Conservation (phyloP, 2,888 invertebrate genomes). For the Adelognathus sp. region DNA sequence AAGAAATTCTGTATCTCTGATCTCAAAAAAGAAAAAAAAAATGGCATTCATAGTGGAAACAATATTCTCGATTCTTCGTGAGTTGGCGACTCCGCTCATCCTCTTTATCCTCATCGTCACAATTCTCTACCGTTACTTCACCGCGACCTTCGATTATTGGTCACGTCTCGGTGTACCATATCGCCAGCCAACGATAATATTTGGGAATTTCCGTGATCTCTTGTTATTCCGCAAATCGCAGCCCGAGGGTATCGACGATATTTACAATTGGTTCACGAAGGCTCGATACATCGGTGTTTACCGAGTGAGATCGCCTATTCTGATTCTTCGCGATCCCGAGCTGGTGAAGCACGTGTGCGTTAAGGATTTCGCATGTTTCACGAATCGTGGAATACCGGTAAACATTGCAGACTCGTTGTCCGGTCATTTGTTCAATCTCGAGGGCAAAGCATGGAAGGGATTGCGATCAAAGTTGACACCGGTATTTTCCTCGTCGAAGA, state of each 20-base stretch:
- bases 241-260: conserved; percentile 73
- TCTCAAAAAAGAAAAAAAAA: background rate
- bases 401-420: conserved; percentile 77
- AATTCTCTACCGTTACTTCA: conserved; percentile 71
- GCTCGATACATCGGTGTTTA: conserved; percentile 75
- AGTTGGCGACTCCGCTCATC: conserved; percentile 56
- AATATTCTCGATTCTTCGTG: background rate
- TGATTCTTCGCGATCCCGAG: conserved; percentile 76
- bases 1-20: too few species aligned
- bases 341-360: conserved; percentile 73
- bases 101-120: conserved; percentile 61
- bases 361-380: conserved; percentile 74
- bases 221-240: conserved; percentile 74
- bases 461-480: conserved; percentile 81
- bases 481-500: conserved; percentile 82
- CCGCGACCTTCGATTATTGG: conserved; percentile 76
- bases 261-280: conserved; percentile 76
- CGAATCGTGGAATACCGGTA: conserved; percentile 76
- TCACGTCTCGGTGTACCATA: conserved; percentile 71
- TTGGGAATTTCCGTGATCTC: conserved; percentile 74
- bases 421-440: conserved; percentile 79
- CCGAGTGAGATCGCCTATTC: conserved; percentile 73
- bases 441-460: conserved; percentile 80
- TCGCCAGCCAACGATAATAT: conserved; percentile 73
- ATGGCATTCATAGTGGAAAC: conserved; percentile 9